Evolutionary conservation across 2,888 invertebrate species (phyloP), one percentile per base, ranked within the genome.

Genomic region (Leptinotarsa rubiginosa): DNA sequence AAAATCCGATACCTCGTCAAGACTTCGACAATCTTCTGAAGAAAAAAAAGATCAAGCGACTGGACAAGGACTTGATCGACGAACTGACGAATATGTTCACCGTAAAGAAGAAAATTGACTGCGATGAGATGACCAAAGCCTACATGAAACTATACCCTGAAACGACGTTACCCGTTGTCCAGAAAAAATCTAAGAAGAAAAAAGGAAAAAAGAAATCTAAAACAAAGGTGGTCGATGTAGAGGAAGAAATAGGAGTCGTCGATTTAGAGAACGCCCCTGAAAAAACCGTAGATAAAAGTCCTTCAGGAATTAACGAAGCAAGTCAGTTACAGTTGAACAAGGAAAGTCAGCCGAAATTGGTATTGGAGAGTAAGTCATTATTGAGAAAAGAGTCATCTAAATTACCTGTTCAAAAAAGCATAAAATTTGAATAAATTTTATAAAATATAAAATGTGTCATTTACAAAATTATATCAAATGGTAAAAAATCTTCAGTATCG

Each of bases 81-180:
- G 86, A 85, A 65, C 77, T 89, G n/a, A 80, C 87, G 65, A 83
- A 86, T 64, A 76, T 80, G 13, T 90, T 88, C 74, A 82, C 83
- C 0, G 77, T 72, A 49, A 88, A 86, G 75, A 83, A 87, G 67
- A 82, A 84, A 15, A 82, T 88, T 2, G 85, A 89, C 80, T 82
- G 85, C 77, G 77, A 47, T n/a, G 83, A 80, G 41, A 84, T 90
- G 82, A 88, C 87, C 74, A 82, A 85, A 50, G 80, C 83, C 74
- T 90, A 89, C 76, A 83, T 88, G 82, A 71, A 80, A 52, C 84
- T 87, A 69, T 90, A 87, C 83, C 89, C 90, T 0, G 86, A 89
- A 68, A 87, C 88, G 15, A 77, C 75, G 69, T 81, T 85, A 25
- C 85, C 85, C 56, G 83, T 83, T 15, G 81, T 81, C 49, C 85